These are phyloP conservation scores for Anniella stebbinsi DNA, from an alignment of 2,797 vertebrate species.

Conservation along the genomic window DNA sequence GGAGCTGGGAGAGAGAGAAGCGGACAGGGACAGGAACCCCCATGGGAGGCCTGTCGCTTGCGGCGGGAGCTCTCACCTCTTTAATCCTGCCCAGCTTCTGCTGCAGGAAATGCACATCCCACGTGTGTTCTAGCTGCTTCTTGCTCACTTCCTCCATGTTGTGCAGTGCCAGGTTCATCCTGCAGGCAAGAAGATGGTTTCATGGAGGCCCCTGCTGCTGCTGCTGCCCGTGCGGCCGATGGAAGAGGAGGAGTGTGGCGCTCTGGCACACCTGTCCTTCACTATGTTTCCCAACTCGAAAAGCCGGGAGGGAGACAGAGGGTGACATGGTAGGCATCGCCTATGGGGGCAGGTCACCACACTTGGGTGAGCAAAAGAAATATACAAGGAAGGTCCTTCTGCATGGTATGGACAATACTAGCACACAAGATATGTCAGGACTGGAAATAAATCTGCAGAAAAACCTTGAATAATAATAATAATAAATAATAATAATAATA, in stretches of 20 bases:
- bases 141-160: slow-evolving; percentile 72
- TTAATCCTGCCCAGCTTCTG: slow-evolving; percentile 58
- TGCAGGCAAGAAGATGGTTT: not conserved
- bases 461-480: no score
- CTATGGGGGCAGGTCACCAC: no score
- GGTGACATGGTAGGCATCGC: no score
- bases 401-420: no score
- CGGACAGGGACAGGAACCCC: not conserved
- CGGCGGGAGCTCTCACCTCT: slow-evolving; percentile 70
- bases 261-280: not conserved
- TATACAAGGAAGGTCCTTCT: not conserved
- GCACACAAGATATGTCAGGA: no score
- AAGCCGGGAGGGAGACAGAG: no score
- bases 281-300: no score
- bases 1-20: not conserved
- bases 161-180: slow-evolving; percentile 54
- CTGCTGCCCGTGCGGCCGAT: not conserved
- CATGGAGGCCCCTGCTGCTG: not conserved
- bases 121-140: slow-evolving; percentile 55
- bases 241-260: not conserved
- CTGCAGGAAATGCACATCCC: slow-evolving; percentile 61
- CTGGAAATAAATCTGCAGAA: no score
- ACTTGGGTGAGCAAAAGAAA: not conserved
- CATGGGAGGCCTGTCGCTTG: not conserved
- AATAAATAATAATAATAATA: no score